phyloP scores from a whole-genome alignment of 1,140 invertebrate genomes.

The Ceratosolen solmsi region DNA sequence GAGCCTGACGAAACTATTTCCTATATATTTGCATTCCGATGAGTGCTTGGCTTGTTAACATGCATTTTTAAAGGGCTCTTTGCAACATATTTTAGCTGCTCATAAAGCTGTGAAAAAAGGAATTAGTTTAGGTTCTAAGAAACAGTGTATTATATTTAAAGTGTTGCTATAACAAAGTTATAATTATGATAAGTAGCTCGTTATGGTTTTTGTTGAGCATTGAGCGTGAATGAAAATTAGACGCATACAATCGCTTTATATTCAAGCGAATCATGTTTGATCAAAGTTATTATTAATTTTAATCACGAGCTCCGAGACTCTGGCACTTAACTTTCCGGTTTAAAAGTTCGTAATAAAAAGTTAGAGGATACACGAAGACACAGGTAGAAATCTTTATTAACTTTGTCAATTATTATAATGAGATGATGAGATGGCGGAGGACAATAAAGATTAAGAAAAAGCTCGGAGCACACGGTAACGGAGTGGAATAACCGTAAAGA shows the following conservation, averaged over 20 bases:
- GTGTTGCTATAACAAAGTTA: neutral
- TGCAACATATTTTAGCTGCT: neutral
- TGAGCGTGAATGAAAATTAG: neutral
- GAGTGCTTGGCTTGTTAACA: neutral
- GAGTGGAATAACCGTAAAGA: conserved; percentile 40
- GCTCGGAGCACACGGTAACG: conserved; percentile 24
- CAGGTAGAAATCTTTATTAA: conserved; percentile 35
- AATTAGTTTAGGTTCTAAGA: neutral
- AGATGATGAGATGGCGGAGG: conserved; percentile 1
- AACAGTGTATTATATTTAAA: neutral
- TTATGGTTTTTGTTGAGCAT: neutral
- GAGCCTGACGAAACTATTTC: neutral
- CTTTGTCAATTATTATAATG: conserved; percentile 42
- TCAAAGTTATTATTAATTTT: conserved; percentile 22
- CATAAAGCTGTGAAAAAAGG: neutral
- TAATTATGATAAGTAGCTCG: conserved; percentile 1
- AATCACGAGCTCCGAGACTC: neutral
- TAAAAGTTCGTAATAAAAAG: conserved; percentile 27
- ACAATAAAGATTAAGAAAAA: conserved; percentile 37
- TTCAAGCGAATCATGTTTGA: neutral
- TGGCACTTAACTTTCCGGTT: neutral
- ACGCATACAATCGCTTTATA: neutral
- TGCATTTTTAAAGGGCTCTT: neutral
- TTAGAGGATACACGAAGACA: conserved; percentile 7
- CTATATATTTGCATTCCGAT: too few relatives aligned